Base-by-base conservation (phyloP, 2,888 invertebrate genomes). In the Chrysolina oricalcia region DNA sequence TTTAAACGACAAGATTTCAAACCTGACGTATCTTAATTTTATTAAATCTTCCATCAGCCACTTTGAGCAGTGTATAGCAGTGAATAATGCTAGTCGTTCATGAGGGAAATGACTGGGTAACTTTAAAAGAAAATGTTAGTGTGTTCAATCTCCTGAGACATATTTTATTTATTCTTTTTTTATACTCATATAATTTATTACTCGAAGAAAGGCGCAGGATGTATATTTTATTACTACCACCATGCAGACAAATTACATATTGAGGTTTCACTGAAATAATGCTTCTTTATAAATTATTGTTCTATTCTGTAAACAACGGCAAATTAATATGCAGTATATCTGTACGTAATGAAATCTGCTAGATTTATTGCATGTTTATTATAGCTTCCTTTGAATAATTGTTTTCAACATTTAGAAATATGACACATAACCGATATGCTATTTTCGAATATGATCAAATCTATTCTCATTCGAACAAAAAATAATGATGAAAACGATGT, bases 221-320 rank as follows among this genome's bases (percentile, higher is more conserved):
- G 75, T 75, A 74, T 78, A 78, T 74, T 78, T 78, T 75, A 78
- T 78, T 72, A 27, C 68, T 68, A 69, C 73, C 70, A 75, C 65
- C 56, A 67, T 46, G 66, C 62, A 56, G 73, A 75, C 78, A 72
- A 72, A 63, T 53, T 73, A 73, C 70, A 64, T 70, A 75, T 73
- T 67, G 70, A 59, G 73, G 68, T 73, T 77, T 75, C 35, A 73
- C 69, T 75, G 69, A 70, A 73, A 71, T 73, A 69, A 75, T 73
- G 56, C 67, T 56, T 53, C 68, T 65, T 21, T 50, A 78, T 78
- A 75, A 78, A 75, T 78, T 71, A 73, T 69, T 67, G 72, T 53
- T 48, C 23, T 71, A 65, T 62, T 40, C 9, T 71, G 71, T 77
- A 77, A 75, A 75, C 73, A 75, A 35, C n/a, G 17, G 43, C n/a